Base-by-base conservation (phyloP, 2,888 invertebrate genomes). In the Acleris holmiana region DNA sequence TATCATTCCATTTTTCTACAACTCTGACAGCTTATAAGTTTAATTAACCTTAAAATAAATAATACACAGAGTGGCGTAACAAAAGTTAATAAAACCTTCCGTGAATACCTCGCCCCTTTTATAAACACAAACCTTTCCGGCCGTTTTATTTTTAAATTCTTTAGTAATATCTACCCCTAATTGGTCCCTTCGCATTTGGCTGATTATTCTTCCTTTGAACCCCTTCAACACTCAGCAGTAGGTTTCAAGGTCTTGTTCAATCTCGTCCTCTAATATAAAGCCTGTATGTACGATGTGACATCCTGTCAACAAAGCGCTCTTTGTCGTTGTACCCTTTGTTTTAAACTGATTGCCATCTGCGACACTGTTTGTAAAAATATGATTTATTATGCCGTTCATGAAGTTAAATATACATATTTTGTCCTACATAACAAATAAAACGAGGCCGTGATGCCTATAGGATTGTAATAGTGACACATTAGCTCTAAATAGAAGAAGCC, bases 271-370 rank as follows among this genome's bases (percentile, higher is more conserved):
- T 19, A 49, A n/a, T 29, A 40, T 63, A 47, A 50, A 40, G 25
- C n/a, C 19, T 25, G 15, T 40, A 56, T 2, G 2, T 58, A 17
- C 53, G 47, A 25, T 44, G 49, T 29, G 17, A 54, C 64, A 64
- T 59, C 59, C 58, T 65, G 64, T 59, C 48, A 44, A 59, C 64
- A 54, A 44, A 65, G 49, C 49, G 15, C 41, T 53, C 59, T 65
- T 65, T 65, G 64, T 64, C 54, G 21, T 7, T 40, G 53, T 23
- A 44, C 49, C 54, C 41, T 65, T 65, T 65, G 64, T 65, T 65
- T 65, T 49, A 59, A 44, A 41, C 25, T 48, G 64, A 65, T 65
- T 49, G 59, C 41, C 29, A 65, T 65, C 64, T 48, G 64, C 59
- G 29, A 65, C 54, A 21, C 17, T 44, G 53, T 58, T 49, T 49